Evolutionary conservation across 1,140 invertebrate genomes (phyloP).

Genomic region (Prorops nasuta): DNA sequence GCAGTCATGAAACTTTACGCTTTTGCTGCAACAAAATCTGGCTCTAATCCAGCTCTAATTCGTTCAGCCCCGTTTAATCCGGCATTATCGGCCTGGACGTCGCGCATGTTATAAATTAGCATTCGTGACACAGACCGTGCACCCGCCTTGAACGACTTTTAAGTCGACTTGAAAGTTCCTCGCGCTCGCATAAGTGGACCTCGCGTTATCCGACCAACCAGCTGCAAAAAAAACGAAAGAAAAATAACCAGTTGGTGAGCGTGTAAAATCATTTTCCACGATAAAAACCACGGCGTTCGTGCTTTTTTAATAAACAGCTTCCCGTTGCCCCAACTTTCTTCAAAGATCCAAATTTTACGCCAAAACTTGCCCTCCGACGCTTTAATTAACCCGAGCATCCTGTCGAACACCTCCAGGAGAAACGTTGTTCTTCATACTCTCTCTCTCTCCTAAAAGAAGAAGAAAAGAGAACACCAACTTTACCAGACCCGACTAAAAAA

Average conservation of each 20-base stretch:
- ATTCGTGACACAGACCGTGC: conserved; percentile 17
- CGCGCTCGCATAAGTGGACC: background rate
- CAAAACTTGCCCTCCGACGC: background rate
- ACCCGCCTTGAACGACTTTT: conserved; percentile 13
- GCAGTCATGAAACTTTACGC: too few species aligned
- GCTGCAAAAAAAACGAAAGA: too few species aligned
- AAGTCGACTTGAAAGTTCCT: conserved; percentile 11
- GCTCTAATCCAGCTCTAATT: conserved; percentile 17
- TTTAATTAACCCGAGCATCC: background rate
- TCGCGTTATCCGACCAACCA: too few species aligned
- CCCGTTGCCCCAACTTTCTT: too few species aligned
- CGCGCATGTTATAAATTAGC: conserved; percentile 16
- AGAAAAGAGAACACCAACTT: too few species aligned
- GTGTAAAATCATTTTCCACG: conserved; percentile 17
- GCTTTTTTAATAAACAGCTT: conserved; percentile 19
- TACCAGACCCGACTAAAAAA: too few species aligned
- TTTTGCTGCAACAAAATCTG: too few species aligned
- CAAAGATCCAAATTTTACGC: too few species aligned
- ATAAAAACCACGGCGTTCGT: conserved; percentile 10
- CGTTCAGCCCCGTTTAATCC: conserved; percentile 15
- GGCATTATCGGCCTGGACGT: conserved; percentile 13
- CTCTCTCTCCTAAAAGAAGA: too few species aligned
- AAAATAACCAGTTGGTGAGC: too few species aligned
- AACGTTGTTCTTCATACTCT: too few species aligned
- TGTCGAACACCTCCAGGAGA: too few species aligned